A percentile compares a stretch with the other conserved stretches of the same genome.
Evolutionary conservation across 2,113 vertebrate genomes (phyloP).

Genomic region (Lagopus leucura): DNA sequence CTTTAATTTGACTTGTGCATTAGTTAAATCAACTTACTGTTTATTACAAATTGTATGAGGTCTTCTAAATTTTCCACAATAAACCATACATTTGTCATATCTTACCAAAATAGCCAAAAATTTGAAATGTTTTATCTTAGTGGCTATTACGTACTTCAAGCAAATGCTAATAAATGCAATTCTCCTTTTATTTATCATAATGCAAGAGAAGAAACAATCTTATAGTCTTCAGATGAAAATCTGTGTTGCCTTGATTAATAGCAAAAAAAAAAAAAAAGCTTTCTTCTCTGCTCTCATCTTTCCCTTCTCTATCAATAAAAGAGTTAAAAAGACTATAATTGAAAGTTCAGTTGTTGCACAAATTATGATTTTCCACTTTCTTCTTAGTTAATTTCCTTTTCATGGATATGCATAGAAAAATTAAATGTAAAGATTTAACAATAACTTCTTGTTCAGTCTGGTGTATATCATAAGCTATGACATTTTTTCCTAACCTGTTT

Average conservation of each 20-base stretch:
- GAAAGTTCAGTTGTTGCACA: conserved; percentile 23
- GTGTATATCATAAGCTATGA: neutral
- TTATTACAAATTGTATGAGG: neutral
- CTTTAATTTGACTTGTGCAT: conserved; percentile 48
- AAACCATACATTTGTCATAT: conserved; percentile 75
- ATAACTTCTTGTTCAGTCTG: neutral
- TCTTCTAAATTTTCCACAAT: conserved; percentile 70
- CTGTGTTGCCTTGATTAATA: neutral
- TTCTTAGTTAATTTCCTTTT: neutral
- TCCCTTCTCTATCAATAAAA: neutral
- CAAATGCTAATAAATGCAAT: conserved; percentile 20
- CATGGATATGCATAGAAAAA: neutral
- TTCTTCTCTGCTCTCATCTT: neutral
- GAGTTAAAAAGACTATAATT: neutral
- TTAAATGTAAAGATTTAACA: neutral
- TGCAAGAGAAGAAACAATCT: neutral
- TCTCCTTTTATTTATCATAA: neutral
- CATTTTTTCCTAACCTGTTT: neutral
- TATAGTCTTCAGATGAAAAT: neutral
- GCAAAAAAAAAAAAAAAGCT: neutral
- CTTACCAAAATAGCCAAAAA: neutral
- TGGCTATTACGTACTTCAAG: neutral
- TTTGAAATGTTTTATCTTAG: neutral
- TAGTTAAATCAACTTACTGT: neutral
- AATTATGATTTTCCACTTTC: neutral